Base-by-base conservation (phyloP, 2,888 invertebrate species). In the Dolomedes plantarius region DNA sequence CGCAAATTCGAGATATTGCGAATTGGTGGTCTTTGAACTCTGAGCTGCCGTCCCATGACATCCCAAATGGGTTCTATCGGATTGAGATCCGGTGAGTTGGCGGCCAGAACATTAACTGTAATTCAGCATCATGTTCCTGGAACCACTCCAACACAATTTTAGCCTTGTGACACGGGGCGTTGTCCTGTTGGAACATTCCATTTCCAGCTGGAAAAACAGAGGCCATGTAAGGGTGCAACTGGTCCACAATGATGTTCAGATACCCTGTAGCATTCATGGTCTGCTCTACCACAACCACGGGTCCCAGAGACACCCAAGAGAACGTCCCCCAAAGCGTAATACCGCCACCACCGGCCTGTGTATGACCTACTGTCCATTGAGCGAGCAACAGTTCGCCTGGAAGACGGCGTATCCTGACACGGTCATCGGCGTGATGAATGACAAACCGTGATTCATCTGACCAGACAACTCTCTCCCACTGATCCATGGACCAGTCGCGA, bases 11-110 rank as follows among this genome's bases (percentile, higher is more conserved):
- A n/a, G 31, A 65, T 65, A 31, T 65, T 65, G 6, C 29, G 13
- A 29, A 2, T 11, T 29, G 31, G 6, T 62, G 62, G 62, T 62
- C 6, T 62, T 65, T 29, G 65, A n/a, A 65, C 65, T 65, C 31
- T 65, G 65, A 65, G 31, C 65, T 62, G 62, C 3, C 19, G 31
- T 19, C n/a, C 65, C 65, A 65, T 65, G n/a, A n/a, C n/a, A 65
- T 65, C 65, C 16, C 65, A 65, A 65, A 50, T 50, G 50, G 50
- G 19, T 16, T 62, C 23, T 27, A 62, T 62, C 5, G 28, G 28
- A 62, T 62, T 28, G 13, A 65, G 65, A 29, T 65, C 28, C 29
- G 29, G 65, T n/a, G 31, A 65, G 31, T 65, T 31, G 31, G 31
- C 16, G 29, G n/a, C 65, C 28, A 65, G 65, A 31, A 65, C 65